Conservation (phyloP, 1,140 invertebrate genomes). For the Drosophila jambulina region DNA sequence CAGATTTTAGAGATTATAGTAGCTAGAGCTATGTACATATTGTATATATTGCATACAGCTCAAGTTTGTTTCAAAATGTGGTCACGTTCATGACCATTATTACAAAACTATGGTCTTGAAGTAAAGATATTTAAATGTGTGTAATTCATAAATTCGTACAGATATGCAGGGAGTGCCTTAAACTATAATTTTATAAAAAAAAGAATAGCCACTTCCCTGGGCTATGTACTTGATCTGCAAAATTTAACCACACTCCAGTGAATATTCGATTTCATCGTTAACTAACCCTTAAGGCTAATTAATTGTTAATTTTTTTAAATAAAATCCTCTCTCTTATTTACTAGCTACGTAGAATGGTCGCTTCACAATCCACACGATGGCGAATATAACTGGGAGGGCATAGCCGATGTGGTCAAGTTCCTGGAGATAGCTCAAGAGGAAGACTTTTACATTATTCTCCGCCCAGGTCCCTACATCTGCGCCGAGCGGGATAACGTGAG, state of each 20-base stretch:
- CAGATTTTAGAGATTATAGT: neutral
- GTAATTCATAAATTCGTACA: too few relatives aligned
- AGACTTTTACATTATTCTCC: slow-evolving; percentile 93
- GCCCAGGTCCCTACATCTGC: slow-evolving; percentile 97
- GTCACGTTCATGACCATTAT: neutral
- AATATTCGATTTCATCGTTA: too few relatives aligned
- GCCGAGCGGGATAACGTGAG: slow-evolving; percentile 90
- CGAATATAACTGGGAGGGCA: slow-evolving; percentile 90
- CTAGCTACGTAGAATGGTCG: slow-evolving; percentile 96
- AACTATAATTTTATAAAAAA: too few relatives aligned
- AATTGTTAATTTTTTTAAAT: too few relatives aligned
- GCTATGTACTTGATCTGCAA: too few relatives aligned
- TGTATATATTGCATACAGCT: too few relatives aligned
- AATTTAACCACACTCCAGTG: too few relatives aligned
- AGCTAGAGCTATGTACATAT: neutral
- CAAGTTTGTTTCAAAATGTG: neutral
- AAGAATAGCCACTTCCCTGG: too few relatives aligned
- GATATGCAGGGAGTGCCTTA: too few relatives aligned
- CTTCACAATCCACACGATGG: slow-evolving; percentile 93
- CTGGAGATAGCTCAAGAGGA: slow-evolving; percentile 92
- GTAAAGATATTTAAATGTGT: too few relatives aligned
- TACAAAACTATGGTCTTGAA: neutral
- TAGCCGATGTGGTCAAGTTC: slow-evolving; percentile 92
- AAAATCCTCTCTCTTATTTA: neutral
- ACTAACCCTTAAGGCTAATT: too few relatives aligned